phyloP scores from a whole-genome alignment of 2,113 vertebrate species.

The Lasiurus borealis region DNA sequence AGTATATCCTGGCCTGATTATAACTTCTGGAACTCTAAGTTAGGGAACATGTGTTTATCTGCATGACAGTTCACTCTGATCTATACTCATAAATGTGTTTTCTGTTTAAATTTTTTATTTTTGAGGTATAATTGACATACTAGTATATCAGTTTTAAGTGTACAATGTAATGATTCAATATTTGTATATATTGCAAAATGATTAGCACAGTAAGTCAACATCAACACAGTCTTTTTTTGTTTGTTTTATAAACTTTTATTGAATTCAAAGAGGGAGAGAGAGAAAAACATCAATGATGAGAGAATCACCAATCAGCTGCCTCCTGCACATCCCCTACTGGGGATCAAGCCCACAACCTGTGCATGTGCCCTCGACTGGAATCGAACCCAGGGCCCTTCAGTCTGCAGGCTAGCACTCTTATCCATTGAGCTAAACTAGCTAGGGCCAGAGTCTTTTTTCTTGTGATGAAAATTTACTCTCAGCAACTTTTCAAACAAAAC shows the following conservation, averaged over 20 bases:
- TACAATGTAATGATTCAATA: accelerated
- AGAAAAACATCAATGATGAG: too few relatives aligned
- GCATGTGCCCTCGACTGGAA: too few relatives aligned
- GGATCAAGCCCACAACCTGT: too few relatives aligned
- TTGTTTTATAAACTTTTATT: too few relatives aligned
- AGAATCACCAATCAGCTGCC: too few relatives aligned
- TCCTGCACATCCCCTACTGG: too few relatives aligned
- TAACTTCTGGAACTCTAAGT: too few relatives aligned
- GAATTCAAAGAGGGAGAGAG: too few relatives aligned
- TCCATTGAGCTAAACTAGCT: too few relatives aligned
- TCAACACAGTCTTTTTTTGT: neutral
- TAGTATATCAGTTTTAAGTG: neutral
- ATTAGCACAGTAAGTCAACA: neutral
- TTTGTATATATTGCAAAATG: neutral
- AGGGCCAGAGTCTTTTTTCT: neutral
- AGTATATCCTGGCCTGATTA: accelerated
- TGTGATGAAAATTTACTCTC: neutral
- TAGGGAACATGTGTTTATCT: too few relatives aligned
- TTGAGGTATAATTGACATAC: neutral
- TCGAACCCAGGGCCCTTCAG: too few relatives aligned
- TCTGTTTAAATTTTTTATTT: neutral
- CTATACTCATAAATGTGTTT: neutral
- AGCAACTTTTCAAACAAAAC: neutral
- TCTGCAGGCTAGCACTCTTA: too few relatives aligned
- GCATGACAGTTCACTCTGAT: neutral